Base-by-base conservation (phyloP, 2,888 invertebrate genomes). In the Halictus ligatus region DNA sequence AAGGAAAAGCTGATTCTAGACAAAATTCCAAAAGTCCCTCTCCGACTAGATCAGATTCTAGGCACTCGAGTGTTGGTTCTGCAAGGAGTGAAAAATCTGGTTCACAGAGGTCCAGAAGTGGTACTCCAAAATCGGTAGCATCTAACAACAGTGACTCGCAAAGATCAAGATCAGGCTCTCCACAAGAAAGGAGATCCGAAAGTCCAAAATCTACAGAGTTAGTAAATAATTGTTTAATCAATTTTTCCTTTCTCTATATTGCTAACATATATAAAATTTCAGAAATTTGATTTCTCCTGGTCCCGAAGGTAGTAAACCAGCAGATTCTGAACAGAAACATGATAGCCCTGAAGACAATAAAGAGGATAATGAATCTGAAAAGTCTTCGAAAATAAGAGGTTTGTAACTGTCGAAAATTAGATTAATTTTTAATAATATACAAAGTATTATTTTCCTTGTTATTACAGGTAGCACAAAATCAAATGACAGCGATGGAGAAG, bases 401-500 rank as follows among this genome's bases (percentile, higher is more conserved):
- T 71, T 48, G 81, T 64, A 43, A 72, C 54, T 25, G 18, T 54
- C 58, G 21, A 10, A 4, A 46, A 25, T 8, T 71, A 58, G 43
- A 58, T 43, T 4, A 67, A 21, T 43, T 35, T 58, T 21, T n/a
- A 12, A 13, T 69, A 40, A 7, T 69, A 15, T 48, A 43, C 21
- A 58, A 60, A 58, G 10, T 73, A 2, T 43, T 75, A 40, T 1
- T 35, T 25, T 25, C 12, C 40, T 78, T 18, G 72, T 43, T 43
- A 81, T 81, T 50, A 46, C 40, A 77, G 84, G 15, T 74, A 88
- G 80, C 80, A n/a, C 73, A 60, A 92, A 89, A 80, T 92, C 96
- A 95, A 94, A 96, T 95, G 92, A 95, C 4, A 92, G 91, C 21
- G 93, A 94, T 15, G 93, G 90, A 21, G 96, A 94, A 91, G 96